Conservation (phyloP, 1,140 invertebrate species). For the Gryon sp. region DNA sequence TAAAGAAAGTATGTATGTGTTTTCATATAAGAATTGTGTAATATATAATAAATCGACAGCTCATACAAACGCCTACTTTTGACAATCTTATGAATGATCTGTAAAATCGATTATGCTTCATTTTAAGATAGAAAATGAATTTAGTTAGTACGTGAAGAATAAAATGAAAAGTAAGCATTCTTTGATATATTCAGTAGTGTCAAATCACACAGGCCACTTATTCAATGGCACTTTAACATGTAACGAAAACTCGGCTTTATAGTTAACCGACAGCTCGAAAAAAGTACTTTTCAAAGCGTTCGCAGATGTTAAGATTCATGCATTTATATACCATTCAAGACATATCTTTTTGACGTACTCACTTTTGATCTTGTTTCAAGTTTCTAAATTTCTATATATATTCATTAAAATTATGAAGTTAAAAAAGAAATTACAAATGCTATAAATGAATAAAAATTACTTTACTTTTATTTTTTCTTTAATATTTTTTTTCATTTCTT, state of each 20-base stretch:
- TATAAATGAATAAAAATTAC: too few relatives aligned
- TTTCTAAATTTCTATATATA: too few relatives aligned
- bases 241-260: conserved; percentile 35
- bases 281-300: conserved; percentile 7
- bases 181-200: conserved; percentile 25
- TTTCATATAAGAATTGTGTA: too few relatives aligned
- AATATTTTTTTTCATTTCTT: too few relatives aligned
- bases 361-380: too few relatives aligned
- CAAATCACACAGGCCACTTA: conserved; percentile 22
- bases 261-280: conserved; percentile 29
- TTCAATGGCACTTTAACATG: conserved; percentile 14
- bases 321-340: too few relatives aligned
- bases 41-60: too few relatives aligned
- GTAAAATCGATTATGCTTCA: background rate
- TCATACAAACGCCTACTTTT: background rate
- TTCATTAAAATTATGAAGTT: too few relatives aligned
- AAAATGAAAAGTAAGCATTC: conserved; percentile 36
- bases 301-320: conserved; percentile 20
- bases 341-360: too few relatives aligned
- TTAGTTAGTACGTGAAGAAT: conserved; percentile 25
- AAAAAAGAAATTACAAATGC: too few relatives aligned
- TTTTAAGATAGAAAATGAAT: conserved; percentile 21
- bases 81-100: background rate
- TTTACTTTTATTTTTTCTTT: too few relatives aligned
- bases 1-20: too few relatives aligned